Evolutionary conservation across 92 coral and sea anemone species (phyloP).

Genomic region (Siderastrea radians): DNA sequence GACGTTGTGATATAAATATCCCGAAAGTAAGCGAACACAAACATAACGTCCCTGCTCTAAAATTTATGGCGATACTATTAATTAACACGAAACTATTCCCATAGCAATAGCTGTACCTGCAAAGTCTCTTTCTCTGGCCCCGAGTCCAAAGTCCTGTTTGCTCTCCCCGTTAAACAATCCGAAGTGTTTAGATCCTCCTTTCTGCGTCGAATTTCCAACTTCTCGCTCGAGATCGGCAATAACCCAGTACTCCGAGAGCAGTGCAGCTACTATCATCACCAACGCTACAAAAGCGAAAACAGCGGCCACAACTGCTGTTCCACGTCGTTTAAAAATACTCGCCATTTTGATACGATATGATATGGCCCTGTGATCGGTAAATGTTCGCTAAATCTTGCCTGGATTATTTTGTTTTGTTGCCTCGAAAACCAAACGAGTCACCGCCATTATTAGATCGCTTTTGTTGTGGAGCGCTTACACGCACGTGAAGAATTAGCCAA

Average conservation of each 20-base stretch:
- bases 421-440: not conserved
- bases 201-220: constrained; percentile 57
- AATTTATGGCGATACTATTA: too few relatives aligned
- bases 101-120: constrained; percentile 26
- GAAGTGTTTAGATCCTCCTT: constrained; percentile 82
- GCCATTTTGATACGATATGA: constrained; percentile 33
- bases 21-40: too few relatives aligned
- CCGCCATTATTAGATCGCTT: not conserved
- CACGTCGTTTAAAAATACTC: constrained; percentile 83
- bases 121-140: constrained; percentile 70
- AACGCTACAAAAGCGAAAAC: constrained; percentile 71
- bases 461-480: not conserved
- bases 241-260: constrained; percentile 84
- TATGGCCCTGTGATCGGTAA: not conserved
- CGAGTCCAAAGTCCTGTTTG: constrained; percentile 76
- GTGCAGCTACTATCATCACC: constrained; percentile 73
- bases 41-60: too few relatives aligned
- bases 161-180: constrained; percentile 81
- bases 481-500: constrained; percentile 36
- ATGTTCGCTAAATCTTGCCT: not conserved
- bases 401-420: not conserved
- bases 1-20: too few relatives aligned
- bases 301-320: constrained; percentile 74
- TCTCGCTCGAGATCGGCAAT: constrained; percentile 72
- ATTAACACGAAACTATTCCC: too few relatives aligned